phyloP scores from a whole-genome alignment of 2,888 invertebrate genomes.

The Chironomus riparius region DNA sequence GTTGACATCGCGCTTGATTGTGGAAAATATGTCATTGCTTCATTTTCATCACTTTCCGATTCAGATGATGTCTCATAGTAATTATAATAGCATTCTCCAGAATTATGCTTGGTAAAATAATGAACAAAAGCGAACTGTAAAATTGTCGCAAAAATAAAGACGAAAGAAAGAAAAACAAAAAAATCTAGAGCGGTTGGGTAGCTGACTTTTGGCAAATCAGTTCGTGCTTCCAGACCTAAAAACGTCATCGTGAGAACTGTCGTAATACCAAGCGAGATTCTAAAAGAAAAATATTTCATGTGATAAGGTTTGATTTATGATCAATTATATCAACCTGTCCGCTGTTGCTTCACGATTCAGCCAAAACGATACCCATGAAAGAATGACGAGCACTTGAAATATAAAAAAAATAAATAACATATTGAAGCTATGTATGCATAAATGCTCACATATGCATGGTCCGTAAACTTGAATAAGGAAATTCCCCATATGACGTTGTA shows the following conservation, averaged over 20 bases:
- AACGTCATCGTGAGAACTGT: conserved; percentile 81
- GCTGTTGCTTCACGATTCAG: conserved; percentile 69
- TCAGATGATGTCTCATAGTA: conserved; percentile 43
- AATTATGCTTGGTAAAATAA: conserved; percentile 76
- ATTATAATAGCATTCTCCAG: conserved; percentile 67
- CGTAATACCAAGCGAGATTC: conserved; percentile 72
- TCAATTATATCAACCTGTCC: not conserved
- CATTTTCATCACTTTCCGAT: conserved; percentile 50
- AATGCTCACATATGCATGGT: conserved; percentile 53
- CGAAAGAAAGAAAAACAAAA: conserved; percentile 72
- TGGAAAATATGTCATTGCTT: conserved; percentile 35
- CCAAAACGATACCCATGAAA: conserved; percentile 84
- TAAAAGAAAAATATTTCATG: not conserved
- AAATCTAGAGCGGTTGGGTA: conserved; percentile 81
- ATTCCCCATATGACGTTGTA: conserved; percentile 76
- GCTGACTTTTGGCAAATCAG: conserved; percentile 73
- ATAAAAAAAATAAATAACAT: not conserved
- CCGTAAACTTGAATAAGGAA: conserved; percentile 80
- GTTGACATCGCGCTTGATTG: conserved; percentile 27
- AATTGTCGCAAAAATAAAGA: conserved; percentile 71
- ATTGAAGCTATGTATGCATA: not conserved
- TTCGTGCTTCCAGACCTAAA: conserved; percentile 66
- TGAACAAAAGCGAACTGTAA: conserved; percentile 69
- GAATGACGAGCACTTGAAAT: conserved; percentile 40
- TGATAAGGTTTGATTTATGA: not conserved